Percentiles rank a stretch among this genome's conserved stretches.
phyloP scores from a whole-genome alignment of 2,113 vertebrate genomes.

The Nycticebus coucang region DNA sequence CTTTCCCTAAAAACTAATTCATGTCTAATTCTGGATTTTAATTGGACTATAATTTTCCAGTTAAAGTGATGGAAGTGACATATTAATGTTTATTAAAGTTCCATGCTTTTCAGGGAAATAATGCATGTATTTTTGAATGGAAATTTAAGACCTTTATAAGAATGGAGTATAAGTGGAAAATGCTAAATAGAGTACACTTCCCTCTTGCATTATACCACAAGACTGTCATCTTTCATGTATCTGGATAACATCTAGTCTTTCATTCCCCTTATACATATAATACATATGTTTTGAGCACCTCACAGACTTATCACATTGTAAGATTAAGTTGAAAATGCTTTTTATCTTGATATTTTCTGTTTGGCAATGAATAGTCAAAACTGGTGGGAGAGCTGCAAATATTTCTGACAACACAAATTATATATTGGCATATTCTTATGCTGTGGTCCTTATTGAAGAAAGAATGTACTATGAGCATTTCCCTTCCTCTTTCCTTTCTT shows the following conservation, averaged over 20 bases:
- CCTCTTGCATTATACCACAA: background rate
- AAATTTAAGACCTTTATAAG: background rate
- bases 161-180: background rate
- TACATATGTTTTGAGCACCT: background rate
- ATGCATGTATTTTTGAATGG: background rate
- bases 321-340: constrained; percentile 16
- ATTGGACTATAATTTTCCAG: background rate
- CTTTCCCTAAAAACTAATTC: background rate
- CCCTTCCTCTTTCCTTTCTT: background rate
- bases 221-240: background rate
- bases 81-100: background rate
- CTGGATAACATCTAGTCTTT: background rate
- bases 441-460: background rate
- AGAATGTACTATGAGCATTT: background rate
- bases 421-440: background rate
- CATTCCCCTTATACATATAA: background rate
- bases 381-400: background rate
- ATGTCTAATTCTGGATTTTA: background rate
- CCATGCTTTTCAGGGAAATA: background rate
- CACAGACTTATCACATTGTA: background rate
- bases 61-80: background rate
- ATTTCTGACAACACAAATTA: background rate
- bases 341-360: constrained; percentile 29
- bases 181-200: background rate
- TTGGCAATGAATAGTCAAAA: background rate